These are phyloP conservation scores for Macrobrachium nipponense DNA, from an alignment of 1,140 invertebrate species.

Conservation along the genomic window DNA sequence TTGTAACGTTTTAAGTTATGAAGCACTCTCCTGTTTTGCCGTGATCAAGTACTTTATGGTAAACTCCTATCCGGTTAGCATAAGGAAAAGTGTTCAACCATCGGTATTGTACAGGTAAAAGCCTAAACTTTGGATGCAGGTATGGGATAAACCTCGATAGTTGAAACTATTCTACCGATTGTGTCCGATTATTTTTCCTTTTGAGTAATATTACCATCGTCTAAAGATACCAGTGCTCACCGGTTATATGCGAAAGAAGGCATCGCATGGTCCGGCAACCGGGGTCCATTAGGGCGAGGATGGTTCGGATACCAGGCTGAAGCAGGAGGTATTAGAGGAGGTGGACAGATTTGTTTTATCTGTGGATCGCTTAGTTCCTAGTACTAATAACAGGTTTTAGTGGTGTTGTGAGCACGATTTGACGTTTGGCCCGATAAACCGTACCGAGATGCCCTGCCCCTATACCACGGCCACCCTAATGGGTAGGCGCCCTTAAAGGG, in stretches of 20 bases:
- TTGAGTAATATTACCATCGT: neutral
- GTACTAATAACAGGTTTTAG: conserved; percentile 58
- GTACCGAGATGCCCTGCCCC: neutral
- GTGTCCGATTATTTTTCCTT: neutral
- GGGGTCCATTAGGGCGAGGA: neutral
- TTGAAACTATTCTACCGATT: conserved; percentile 1
- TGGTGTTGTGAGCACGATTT: conserved; percentile 48
- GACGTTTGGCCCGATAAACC: conserved; percentile 19
- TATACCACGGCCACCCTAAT: neutral
- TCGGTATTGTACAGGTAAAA: conserved; percentile 40
- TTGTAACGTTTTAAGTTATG: no score
- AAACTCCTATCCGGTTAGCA: neutral
- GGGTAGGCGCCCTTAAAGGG: neutral
- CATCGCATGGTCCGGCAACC: neutral
- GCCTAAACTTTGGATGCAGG: conserved; percentile 43
- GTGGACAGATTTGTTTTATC: conserved; percentile 52
- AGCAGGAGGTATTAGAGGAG: conserved; percentile 3
- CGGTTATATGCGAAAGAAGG: neutral
- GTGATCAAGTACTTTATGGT: no score
- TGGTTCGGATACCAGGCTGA: neutral
- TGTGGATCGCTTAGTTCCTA: conserved; percentile 44
- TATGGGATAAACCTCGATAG: conserved; percentile 30
- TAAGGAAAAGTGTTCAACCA: neutral
- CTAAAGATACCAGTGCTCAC: no score
- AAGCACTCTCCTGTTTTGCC: no score